These are phyloP conservation scores for Drosophila eohydei DNA, from an alignment of 2,888 invertebrate genomes.

Conservation along the genomic window DNA sequence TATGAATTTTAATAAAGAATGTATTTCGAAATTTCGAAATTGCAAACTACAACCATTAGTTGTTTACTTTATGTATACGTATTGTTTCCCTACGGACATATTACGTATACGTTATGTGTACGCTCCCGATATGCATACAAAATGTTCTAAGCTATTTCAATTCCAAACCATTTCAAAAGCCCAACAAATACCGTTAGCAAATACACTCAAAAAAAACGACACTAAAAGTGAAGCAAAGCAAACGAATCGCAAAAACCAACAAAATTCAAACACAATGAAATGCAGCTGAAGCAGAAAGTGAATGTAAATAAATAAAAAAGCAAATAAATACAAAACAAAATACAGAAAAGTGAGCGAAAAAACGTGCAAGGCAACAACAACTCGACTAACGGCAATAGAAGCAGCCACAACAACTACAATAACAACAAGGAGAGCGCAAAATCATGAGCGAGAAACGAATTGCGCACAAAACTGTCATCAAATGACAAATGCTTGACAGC, in stretches of 20 bases:
- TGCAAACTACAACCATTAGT: neutral
- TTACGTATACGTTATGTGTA: neutral
- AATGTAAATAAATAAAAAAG: slow-evolving; percentile 50
- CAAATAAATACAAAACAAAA: slow-evolving; percentile 45
- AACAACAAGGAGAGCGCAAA: slow-evolving; percentile 52
- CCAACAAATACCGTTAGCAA: slow-evolving; percentile 11
- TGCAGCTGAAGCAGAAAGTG: slow-evolving; percentile 67
- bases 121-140: neutral
- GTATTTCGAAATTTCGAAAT: neutral
- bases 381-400: slow-evolving; percentile 15
- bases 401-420: slow-evolving; percentile 24
- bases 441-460: slow-evolving; percentile 82
- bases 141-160: neutral
- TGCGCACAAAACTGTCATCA: slow-evolving; percentile 84
- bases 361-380: slow-evolving; percentile 34
- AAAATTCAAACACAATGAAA: slow-evolving; percentile 53
- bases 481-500: slow-evolving; percentile 84
- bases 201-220: slow-evolving; percentile 6
- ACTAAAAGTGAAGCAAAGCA: slow-evolving; percentile 30
- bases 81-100: neutral
- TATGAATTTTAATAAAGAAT: neutral
- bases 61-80: neutral
- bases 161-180: slow-evolving; percentile 13
- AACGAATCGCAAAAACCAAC: slow-evolving; percentile 27
- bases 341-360: slow-evolving; percentile 45